A percentile compares a stretch with the other conserved stretches of the same genome.
Conservation (phyloP, 2,797 vertebrate species). For the Triplophysa bombifrons region DNA sequence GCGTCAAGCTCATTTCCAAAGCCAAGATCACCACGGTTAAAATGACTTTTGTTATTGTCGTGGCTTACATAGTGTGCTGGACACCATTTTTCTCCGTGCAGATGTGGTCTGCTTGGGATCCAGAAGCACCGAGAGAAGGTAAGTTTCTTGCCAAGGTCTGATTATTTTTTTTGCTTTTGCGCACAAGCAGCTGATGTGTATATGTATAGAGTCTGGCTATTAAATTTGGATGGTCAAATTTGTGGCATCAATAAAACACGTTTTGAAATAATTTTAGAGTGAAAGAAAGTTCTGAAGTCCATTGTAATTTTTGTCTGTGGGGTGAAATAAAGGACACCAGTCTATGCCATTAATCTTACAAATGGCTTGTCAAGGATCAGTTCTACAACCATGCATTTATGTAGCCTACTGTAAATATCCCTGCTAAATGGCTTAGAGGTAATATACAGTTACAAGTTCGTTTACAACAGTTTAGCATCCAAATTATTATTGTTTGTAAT, state of each 20-base stretch:
- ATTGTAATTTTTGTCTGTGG: conserved; percentile 5
- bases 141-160: conserved; percentile 54
- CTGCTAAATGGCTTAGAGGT: not conserved
- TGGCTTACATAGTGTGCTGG: conserved; percentile 97
- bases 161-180: not conserved
- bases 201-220: too few species aligned
- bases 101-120: conserved; percentile 99
- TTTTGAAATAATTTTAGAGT: too few species aligned
- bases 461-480: too few species aligned
- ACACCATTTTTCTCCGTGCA: conserved; percentile 98
- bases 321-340: conserved; percentile 26
- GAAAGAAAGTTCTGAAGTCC: too few species aligned
- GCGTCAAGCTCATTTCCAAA: conserved; percentile 92
- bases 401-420: not conserved
- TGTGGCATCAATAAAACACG: too few species aligned
- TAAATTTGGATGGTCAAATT: not conserved
- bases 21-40: conserved; percentile 98
- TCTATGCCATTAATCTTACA: conserved; percentile 8
- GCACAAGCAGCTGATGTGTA: not conserved
- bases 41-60: conserved; percentile 97
- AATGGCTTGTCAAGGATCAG: conserved; percentile 2
- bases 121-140: conserved; percentile 92
- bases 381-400: not conserved
- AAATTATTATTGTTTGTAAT: too few species aligned
- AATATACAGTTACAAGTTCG: not conserved